A percentile compares a stretch with the other conserved stretches of the same genome.
These are phyloP conservation scores for Synanceia verrucosa DNA, from an alignment of 2,797 vertebrate genomes.

Conservation along the genomic window DNA sequence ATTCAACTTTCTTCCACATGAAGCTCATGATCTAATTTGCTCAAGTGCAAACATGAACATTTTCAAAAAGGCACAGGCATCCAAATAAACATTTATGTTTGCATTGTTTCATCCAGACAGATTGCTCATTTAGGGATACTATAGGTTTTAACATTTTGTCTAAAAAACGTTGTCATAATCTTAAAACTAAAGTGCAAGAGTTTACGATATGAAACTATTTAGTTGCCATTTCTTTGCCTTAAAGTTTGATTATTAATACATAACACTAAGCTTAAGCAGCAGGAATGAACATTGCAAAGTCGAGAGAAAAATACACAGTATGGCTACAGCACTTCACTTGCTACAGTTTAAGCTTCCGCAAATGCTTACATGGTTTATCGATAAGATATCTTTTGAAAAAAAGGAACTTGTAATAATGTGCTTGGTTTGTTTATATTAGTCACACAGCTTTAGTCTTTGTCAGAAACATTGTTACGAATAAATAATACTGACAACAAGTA, in stretches of 20 bases:
- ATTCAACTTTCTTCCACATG: slow-evolving; percentile 37
- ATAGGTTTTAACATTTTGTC: slow-evolving; percentile 1
- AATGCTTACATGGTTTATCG: slow-evolving; percentile 1
- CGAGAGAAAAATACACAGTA: slow-evolving; percentile 12
- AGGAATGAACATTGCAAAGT: slow-evolving; percentile 43
- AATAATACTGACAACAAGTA: slow-evolving; percentile 45
- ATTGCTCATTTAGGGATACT: slow-evolving; percentile 16
- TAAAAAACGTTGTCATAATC: slow-evolving; percentile 26
- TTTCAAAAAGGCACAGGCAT: slow-evolving; percentile 64
- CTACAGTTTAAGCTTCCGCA: slow-evolving; percentile 43
- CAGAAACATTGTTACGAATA: slow-evolving; percentile 45
- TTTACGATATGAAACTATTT: slow-evolving; percentile 26
- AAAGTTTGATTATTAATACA: slow-evolving; percentile 9
- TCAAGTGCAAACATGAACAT: slow-evolving; percentile 40
- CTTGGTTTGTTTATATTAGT: slow-evolving; percentile 24
- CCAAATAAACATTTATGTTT: slow-evolving; percentile 51
- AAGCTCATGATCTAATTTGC: slow-evolving; percentile 34
- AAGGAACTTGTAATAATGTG: slow-evolving; percentile 15
- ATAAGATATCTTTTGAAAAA: neutral
- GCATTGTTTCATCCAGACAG: slow-evolving; percentile 44
- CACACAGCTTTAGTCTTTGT: slow-evolving; percentile 37
- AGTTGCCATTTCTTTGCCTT: slow-evolving; percentile 2
- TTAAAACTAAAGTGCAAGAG: slow-evolving; percentile 55
- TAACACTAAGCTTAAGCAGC: slow-evolving; percentile 23
- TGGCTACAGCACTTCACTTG: slow-evolving; percentile 55